Evolutionary conservation across 2,888 invertebrate genomes (phyloP).

Genomic region (Mystacides longicornis): DNA sequence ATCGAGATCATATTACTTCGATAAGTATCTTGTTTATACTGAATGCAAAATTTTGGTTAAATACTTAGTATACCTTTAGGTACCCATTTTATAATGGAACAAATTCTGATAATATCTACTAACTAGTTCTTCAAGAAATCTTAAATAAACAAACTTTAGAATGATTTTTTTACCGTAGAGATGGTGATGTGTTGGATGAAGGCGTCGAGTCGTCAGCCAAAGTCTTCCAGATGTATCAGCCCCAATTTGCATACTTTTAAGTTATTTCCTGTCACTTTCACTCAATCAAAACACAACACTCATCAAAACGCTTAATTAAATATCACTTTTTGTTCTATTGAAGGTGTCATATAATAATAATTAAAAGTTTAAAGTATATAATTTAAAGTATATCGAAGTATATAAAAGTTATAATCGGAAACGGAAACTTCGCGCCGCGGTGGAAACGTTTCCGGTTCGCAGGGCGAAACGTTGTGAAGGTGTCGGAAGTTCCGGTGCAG

Average conservation of each 20-base stretch:
- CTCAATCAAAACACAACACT: background rate
- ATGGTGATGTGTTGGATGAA: slow-evolving; percentile 23
- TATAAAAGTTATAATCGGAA: background rate
- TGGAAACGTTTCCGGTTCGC: slow-evolving; percentile 16
- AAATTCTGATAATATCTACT: no score
- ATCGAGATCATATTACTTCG: no score
- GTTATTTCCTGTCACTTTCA: no score
- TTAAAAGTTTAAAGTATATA: background rate
- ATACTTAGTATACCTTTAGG: no score
- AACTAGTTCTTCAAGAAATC: background rate
- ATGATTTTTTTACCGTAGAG: slow-evolving; percentile 24
- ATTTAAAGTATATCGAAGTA: background rate
- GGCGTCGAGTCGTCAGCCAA: slow-evolving; percentile 23
- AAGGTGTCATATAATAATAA: background rate
- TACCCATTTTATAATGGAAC: no score
- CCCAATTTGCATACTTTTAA: slow-evolving; percentile 23
- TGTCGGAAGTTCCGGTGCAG: slow-evolving; percentile 17
- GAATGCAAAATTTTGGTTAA: no score
- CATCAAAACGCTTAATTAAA: background rate
- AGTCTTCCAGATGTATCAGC: slow-evolving; percentile 22
- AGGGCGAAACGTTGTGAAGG: slow-evolving; percentile 12
- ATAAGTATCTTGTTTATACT: no score
- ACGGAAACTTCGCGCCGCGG: slow-evolving; percentile 1
- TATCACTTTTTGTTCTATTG: background rate
- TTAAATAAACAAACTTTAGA: background rate